These are phyloP conservation scores for Pterocles burchelli DNA, from an alignment of 2,113 vertebrate genomes.

Conservation along the genomic window DNA sequence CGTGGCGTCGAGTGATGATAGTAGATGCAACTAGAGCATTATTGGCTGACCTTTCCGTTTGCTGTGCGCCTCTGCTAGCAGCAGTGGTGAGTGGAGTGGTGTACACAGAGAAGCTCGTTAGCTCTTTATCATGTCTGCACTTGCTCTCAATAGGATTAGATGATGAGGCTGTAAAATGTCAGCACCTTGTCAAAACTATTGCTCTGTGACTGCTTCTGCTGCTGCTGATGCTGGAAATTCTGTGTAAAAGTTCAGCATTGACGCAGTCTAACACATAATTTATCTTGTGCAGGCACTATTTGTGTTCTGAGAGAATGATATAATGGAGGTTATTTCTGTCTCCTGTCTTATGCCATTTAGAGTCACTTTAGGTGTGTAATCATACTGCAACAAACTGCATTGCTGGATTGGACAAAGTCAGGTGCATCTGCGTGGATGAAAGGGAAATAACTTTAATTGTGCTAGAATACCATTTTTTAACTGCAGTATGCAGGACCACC, in stretches of 20 bases:
- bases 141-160: slow-evolving; percentile 60
- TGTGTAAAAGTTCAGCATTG: slow-evolving; percentile 55
- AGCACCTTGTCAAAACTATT: slow-evolving; percentile 53
- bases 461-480: background rate
- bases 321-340: background rate
- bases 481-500: background rate
- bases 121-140: slow-evolving; percentile 54
- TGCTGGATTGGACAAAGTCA: background rate
- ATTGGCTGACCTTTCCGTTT: slow-evolving; percentile 4
- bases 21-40: background rate
- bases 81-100: background rate
- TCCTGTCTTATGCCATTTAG: background rate
- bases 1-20: accelerated
- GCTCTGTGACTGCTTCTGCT: slow-evolving; percentile 11
- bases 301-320: background rate
- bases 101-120: slow-evolving; percentile 3
- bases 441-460: background rate
- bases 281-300: background rate
- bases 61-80: background rate
- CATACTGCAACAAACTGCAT: background rate
- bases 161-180: slow-evolving; percentile 50
- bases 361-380: background rate
- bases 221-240: background rate
- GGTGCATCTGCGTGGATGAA: background rate
- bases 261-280: background rate